These are phyloP conservation scores for Subacronicta megacephala DNA, from an alignment of 2,888 invertebrate species.

Conservation along the genomic window DNA sequence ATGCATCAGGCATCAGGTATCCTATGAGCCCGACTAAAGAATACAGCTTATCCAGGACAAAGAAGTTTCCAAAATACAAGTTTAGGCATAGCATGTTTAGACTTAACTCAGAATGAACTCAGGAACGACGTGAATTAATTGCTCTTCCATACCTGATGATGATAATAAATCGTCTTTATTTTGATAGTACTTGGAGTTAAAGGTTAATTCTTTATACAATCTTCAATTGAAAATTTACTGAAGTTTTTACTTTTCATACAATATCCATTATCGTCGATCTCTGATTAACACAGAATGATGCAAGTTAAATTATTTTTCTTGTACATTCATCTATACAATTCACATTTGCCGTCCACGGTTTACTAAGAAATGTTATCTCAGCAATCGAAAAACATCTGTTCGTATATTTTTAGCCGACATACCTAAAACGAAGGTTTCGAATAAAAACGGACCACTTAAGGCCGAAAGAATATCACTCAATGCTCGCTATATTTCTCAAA, in stretches of 20 bases:
- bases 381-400: conserved; percentile 57
- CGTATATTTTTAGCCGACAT: conserved; percentile 52
- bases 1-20: too few relatives aligned
- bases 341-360: conserved; percentile 18
- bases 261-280: conserved; percentile 31
- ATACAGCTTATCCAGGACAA: too few relatives aligned
- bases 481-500: conserved; percentile 83
- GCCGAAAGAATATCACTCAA: conserved; percentile 80
- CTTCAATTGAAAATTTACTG: not conserved
- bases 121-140: too few relatives aligned
- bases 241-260: not conserved
- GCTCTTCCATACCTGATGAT: too few relatives aligned
- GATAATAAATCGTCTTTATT: too few relatives aligned
- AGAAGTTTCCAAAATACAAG: too few relatives aligned
- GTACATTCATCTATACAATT: conserved; percentile 21
- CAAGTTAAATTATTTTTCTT: conserved; percentile 17
- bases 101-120: too few relatives aligned
- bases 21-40: too few relatives aligned
- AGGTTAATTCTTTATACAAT: too few relatives aligned
- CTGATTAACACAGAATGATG: conserved; percentile 53
- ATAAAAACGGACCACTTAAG: conserved; percentile 61
- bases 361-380: conserved; percentile 52
- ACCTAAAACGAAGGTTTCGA: conserved; percentile 56
- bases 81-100: too few relatives aligned
- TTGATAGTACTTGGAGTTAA: too few relatives aligned